Percentiles rank a stretch among this genome's conserved stretches.
Evolutionary conservation across 2,113 vertebrate genomes (phyloP).

Genomic region (Psettodes erumei): DNA sequence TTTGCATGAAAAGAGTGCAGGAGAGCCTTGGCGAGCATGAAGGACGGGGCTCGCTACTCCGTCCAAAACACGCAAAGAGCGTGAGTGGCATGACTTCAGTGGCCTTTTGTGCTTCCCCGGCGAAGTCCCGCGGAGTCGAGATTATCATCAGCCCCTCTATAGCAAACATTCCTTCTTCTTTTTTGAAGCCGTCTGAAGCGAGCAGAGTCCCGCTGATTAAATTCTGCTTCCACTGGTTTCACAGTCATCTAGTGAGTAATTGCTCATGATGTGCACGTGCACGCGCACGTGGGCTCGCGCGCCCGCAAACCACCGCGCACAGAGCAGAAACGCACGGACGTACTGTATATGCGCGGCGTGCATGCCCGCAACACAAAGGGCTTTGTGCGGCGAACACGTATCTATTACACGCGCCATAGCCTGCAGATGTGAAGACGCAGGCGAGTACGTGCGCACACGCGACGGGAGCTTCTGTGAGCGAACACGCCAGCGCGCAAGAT

Average conservation of each 20-base stretch:
- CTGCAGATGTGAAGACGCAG: slow-evolving; percentile 8
- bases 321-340: not conserved
- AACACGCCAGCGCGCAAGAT: slow-evolving; percentile 37
- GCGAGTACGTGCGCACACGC: not conserved
- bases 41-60: slow-evolving; percentile 29
- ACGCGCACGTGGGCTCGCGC: not conserved
- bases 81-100: slow-evolving; percentile 25
- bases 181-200: slow-evolving; percentile 39
- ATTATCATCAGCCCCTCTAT: slow-evolving; percentile 54
- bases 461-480: slow-evolving; percentile 27
- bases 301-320: not conserved
- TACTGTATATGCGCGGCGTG: not conserved
- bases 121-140: slow-evolving; percentile 54
- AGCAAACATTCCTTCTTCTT: slow-evolving; percentile 42
- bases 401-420: not conserved
- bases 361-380: not conserved
- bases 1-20: slow-evolving; percentile 9
- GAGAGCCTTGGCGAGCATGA: not conserved
- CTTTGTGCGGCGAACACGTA: not conserved
- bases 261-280: not conserved
- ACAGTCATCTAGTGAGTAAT: slow-evolving; percentile 27
- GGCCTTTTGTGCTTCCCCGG: slow-evolving; percentile 37
- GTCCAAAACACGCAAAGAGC: slow-evolving; percentile 29
- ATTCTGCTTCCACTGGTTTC: slow-evolving; percentile 36
- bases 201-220: slow-evolving; percentile 40